Evolutionary conservation across 2,888 invertebrate genomes (phyloP).

Genomic region (Gastracanthus pulcherrimus): DNA sequence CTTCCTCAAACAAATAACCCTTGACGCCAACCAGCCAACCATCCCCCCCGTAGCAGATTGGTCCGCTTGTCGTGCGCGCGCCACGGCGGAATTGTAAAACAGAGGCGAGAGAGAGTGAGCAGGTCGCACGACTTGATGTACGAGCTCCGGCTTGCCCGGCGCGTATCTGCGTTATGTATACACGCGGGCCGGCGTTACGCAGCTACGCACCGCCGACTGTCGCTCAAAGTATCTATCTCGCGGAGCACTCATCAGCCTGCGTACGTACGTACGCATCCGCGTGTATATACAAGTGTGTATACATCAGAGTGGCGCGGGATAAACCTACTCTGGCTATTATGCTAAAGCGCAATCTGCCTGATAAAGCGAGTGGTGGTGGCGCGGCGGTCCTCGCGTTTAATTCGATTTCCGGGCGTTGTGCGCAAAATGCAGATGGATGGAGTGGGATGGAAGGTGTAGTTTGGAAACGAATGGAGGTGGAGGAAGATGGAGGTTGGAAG

Average conservation of each 20-base stretch:
- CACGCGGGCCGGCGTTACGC: conserved; percentile 39
- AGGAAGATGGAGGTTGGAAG: too few species aligned
- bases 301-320: conserved; percentile 55
- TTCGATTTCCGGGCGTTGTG: too few species aligned
- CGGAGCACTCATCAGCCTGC: not conserved
- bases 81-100: conserved; percentile 41
- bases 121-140: conserved; percentile 38
- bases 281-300: too few species aligned
- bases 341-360: conserved; percentile 71
- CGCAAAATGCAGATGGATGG: conserved; percentile 33
- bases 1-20: conserved; percentile 49
- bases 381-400: conserved; percentile 61
- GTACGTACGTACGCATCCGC: too few species aligned
- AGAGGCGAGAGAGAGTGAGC: conserved; percentile 33
- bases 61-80: conserved; percentile 22
- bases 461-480: too few species aligned
- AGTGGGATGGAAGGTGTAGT: conserved; percentile 12
- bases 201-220: conserved; percentile 63
- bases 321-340: conserved; percentile 65
- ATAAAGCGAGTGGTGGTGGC: too few species aligned
- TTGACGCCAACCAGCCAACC: conserved; percentile 3
- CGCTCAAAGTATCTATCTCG: conserved; percentile 64
- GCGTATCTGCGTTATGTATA: too few species aligned
- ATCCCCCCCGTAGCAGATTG: conserved; percentile 33
- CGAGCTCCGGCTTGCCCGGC: too few species aligned